Base-by-base conservation (phyloP, 2,797 vertebrate genomes). In the Centropyge bicolor region DNA sequence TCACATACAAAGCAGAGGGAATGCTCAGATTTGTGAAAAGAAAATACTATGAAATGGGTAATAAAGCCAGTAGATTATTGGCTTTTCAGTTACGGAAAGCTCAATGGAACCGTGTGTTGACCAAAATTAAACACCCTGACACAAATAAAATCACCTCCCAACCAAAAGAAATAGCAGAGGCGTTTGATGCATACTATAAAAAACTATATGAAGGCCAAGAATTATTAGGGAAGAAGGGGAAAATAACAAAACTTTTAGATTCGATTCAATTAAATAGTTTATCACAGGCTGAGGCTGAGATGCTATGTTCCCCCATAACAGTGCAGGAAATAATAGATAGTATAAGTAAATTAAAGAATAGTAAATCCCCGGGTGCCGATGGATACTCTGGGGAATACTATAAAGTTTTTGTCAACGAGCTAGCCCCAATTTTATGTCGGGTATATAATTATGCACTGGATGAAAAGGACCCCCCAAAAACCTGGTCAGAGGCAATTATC, bases 401-500 rank as follows among this genome's bases (percentile, higher is more conserved):
- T 35, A 35, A 36, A 20, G 8, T 19, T 40, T 68, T 54, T 68
- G 14, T 19, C 10, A 3, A 41, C 5, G 4, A 68, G 5, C 19
- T 52, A 5, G 19, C 35, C 14, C 49, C 46, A 36, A 24, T 54
- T 51, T 40, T 67, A 40, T 38, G 35, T 40, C 0, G n/a, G 5
- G 31, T 68, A 10, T 68, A 54, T 54, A 68, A 68, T 12, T 24
- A 68, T 24, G 48, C 49, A 5, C 8, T 67, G 36, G n/a, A 54
- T 11, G 35, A 38, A 54, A 54, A 36, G 36, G 49, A 67, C 16
- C 65, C 38, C 31, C 64, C 62, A 17, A 40, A 52, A 52, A 36
- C 64, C 14, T 67, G 49, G 64, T 52, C 64, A 24, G 65, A 54
- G 22, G 65, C 65, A 40, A 27, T 68, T 1, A 68, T 68, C 14